Evolutionary conservation across 2,113 vertebrate species (phyloP).

Genomic region (Canis aureus): DNA sequence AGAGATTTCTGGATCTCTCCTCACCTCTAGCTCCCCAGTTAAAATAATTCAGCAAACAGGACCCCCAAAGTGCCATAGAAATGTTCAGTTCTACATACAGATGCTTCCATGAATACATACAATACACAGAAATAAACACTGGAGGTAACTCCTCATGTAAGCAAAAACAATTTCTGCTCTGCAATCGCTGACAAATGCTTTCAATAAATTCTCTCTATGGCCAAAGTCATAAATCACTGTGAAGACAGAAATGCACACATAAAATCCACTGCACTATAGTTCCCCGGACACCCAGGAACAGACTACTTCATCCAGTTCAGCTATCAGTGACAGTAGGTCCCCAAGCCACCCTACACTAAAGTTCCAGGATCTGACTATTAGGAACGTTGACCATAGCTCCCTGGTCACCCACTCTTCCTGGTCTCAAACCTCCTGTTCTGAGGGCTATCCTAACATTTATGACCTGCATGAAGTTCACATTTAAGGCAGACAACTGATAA

Average conservation of each 20-base stretch:
- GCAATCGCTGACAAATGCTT: conserved; percentile 71
- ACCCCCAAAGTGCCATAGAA: conserved; percentile 73
- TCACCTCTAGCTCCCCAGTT: conserved; percentile 55
- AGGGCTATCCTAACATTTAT: conserved; percentile 32
- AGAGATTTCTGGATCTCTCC: conserved; percentile 59
- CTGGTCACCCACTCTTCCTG: conserved; percentile 65
- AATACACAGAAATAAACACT: conserved; percentile 70
- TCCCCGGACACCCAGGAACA: background rate
- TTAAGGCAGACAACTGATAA: conserved; percentile 50
- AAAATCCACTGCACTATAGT: conserved; percentile 39
- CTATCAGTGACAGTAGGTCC: conserved; percentile 66
- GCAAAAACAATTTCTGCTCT: conserved; percentile 60
- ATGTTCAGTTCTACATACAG: conserved; percentile 70
- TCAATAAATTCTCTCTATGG: conserved; percentile 70
- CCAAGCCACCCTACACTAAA: conserved; percentile 65
- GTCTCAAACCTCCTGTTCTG: conserved; percentile 67
- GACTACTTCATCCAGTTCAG: conserved; percentile 33
- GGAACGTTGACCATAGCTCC: conserved; percentile 72
- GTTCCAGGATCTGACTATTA: conserved; percentile 73
- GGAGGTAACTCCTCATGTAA: conserved; percentile 63
- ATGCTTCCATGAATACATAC: conserved; percentile 74
- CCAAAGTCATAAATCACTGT: conserved; percentile 50
- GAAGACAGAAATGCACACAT: conserved; percentile 57
- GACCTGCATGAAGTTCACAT: conserved; percentile 42
- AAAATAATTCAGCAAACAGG: conserved; percentile 78